Evolutionary conservation across 2,888 invertebrate genomes (phyloP), one percentile per base, ranked within the genome.

Genomic region (Opisthograptis luteolata): DNA sequence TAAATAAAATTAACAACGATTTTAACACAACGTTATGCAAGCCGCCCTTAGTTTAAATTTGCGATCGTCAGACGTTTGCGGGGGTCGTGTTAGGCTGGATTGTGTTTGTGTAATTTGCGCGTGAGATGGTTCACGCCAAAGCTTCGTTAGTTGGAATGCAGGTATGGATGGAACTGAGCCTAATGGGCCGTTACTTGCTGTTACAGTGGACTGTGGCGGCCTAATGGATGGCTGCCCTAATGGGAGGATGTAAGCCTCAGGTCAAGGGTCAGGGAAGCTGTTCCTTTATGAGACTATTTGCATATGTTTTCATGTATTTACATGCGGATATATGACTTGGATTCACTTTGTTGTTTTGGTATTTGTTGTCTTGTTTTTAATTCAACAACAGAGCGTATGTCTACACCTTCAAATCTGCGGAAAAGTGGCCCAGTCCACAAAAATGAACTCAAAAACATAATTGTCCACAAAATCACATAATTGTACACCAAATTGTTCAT

Each of bases 51-150:
- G 49, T 41, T 55, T 55, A 39, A 28, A 36, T 42, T 60, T 27
- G 44, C 32, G 20, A 15, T 53, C 37, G 27, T 25, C 28, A 36
- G 37, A 39, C 31, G 60, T 47, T 57, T 55, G 32, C 39, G 2
- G 8, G 43, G 72, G 34, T 65, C 69, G 52, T 9, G 19, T 28
- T 41, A 35, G 2, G 39, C 10, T 72, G 75, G 79, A 56, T 57
- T 55, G 24, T 45, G 41, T 47, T 42, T 49, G 60, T 70, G 76
- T 78, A 73, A 76, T 83, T 80, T 79, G 78, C 79, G 80, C 74
- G 78, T 70, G 79, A 77, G 80, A 72, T 73, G 74, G 62, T 67
- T 70, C 60, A 57, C 58, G 69, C 68, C 40, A 58, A 61, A 66
- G 76, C 70, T 76, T 76, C 70, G 79, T 71, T 74, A 70, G 73